Evolutionary conservation across 2,888 invertebrate genomes (phyloP).

Genomic region (Malthinus seriepunctatus): DNA sequence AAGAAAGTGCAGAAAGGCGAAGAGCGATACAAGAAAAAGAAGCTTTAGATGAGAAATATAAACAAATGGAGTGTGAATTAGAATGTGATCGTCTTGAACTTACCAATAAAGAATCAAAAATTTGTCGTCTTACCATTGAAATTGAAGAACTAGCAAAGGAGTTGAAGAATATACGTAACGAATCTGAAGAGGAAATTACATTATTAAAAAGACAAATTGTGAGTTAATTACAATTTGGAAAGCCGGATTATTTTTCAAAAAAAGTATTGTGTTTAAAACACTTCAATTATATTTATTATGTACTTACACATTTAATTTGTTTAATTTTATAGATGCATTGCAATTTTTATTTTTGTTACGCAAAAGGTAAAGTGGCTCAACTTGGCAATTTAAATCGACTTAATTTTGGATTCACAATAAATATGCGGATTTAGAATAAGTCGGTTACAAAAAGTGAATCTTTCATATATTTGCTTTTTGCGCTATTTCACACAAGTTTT

Average conservation of each 20-base stretch:
- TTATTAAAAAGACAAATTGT: constrained; percentile 61
- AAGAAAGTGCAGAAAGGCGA: constrained; percentile 79
- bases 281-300: no score
- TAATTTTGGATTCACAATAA: no score
- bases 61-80: constrained; percentile 66
- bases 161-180: constrained; percentile 58
- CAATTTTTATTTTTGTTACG: no score
- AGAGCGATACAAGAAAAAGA: constrained; percentile 72
- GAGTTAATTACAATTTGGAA: constrained; percentile 51
- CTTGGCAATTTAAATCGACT: no score
- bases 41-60: constrained; percentile 66
- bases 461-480: no score
- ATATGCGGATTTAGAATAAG: no score
- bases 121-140: constrained; percentile 72
- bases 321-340: no score
- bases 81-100: constrained; percentile 69
- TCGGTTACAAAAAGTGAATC: no score
- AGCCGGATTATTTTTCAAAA: background rate
- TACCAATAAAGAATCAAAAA: constrained; percentile 71
- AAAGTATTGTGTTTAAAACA: no score
- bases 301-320: no score
- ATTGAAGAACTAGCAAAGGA: constrained; percentile 73
- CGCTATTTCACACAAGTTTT: no score
- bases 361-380: no score
- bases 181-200: constrained; percentile 59